A percentile compares a stretch with the other conserved stretches of the same genome.
These are phyloP conservation scores for Ridgeia piscesae DNA, from an alignment of 1,140 invertebrate genomes.

Conservation along the genomic window DNA sequence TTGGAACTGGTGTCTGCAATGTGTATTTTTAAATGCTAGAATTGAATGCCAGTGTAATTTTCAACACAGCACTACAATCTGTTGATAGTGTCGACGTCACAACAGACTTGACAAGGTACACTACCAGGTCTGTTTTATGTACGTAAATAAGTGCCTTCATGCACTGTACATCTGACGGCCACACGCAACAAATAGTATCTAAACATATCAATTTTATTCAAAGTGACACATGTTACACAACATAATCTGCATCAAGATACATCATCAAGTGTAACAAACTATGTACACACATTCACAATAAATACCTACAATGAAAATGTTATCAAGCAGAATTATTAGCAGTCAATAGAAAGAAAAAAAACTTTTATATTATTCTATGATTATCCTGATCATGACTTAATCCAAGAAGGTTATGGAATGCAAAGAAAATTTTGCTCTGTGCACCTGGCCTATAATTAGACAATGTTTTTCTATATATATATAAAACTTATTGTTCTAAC, in stretches of 20 bases:
- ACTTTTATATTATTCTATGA: not conserved
- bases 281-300: not conserved
- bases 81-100: not conserved
- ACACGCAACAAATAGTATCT: not conserved
- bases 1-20: not conserved
- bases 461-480: too few species aligned
- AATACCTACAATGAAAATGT: not conserved
- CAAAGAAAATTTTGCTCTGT: too few species aligned
- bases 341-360: not conserved
- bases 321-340: not conserved
- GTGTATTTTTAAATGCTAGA: not conserved
- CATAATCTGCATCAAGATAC: not conserved
- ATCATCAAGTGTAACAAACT: not conserved
- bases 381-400: not conserved
- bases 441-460: too few species aligned
- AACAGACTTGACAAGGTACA: not conserved
- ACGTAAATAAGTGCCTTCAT: not conserved
- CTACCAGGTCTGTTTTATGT: conserved; percentile 5
- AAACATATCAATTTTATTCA: not conserved
- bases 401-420: not conserved
- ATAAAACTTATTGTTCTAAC: too few species aligned
- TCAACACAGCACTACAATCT: not conserved
- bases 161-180: not conserved
- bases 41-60: not conserved
- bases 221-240: not conserved